Conservation (phyloP, 1,140 invertebrate genomes). For the Drosophila mojavensis region DNA sequence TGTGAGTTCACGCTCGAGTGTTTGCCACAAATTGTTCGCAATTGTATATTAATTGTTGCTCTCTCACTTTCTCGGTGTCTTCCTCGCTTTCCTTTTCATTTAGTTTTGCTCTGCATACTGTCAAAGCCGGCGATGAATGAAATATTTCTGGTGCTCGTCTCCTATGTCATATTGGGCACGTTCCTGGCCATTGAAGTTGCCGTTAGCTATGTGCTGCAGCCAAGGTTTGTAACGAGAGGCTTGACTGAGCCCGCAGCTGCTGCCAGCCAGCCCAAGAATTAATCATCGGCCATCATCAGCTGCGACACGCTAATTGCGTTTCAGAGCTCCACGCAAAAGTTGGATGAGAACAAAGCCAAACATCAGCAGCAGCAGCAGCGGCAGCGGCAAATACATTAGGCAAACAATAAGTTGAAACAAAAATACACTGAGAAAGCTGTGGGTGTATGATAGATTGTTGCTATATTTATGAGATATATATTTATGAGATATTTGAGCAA, state of each 20-base stretch:
- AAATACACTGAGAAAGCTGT: no score
- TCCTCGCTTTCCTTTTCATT: conserved; percentile 16
- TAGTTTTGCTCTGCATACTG: conserved; percentile 90
- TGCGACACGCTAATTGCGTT: conserved; percentile 64
- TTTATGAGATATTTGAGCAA: neutral
- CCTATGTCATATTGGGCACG: conserved; percentile 91
- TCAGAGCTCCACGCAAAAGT: neutral
- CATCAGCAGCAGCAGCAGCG: neutral
- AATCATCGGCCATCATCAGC: conserved; percentile 49
- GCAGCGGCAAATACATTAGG: conserved; percentile 30
- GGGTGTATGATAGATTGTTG: no score
- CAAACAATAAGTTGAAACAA: neutral
- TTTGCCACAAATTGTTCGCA: conserved; percentile 26
- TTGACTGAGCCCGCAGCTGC: conserved; percentile 26
- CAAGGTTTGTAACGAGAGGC: conserved; percentile 82
- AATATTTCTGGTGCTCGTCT: conserved; percentile 92
- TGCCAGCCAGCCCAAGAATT: conserved; percentile 45
- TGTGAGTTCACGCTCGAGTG: conserved; percentile 83
- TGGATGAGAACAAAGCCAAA: conserved; percentile 27
- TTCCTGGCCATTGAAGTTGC: conserved; percentile 88
- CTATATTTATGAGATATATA: conserved; percentile 1
- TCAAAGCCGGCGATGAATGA: conserved; percentile 94
- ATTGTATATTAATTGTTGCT: conserved; percentile 19
- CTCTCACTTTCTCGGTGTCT: neutral
- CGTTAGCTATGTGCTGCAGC: conserved; percentile 85